Evolutionary conservation across 1,140 invertebrate species (phyloP).

Genomic region (Bombus superbus): DNA sequence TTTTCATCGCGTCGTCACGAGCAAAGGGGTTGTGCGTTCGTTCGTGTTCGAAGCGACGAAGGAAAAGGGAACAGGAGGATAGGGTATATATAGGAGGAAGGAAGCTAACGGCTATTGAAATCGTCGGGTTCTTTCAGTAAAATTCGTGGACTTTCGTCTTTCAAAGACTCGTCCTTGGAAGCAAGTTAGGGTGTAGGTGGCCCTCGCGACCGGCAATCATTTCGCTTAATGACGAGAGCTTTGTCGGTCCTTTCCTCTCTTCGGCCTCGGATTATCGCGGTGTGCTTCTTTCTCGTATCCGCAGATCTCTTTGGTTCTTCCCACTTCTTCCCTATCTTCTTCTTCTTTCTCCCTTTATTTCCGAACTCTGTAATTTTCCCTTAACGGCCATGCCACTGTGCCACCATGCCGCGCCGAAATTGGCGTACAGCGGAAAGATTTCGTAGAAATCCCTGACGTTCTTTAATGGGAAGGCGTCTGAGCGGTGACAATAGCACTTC

Average conservation of each 20-base stretch:
- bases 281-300: constrained; percentile 43
- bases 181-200: constrained; percentile 71
- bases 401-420: constrained; percentile 71
- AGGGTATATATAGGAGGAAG: constrained; percentile 44
- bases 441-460: constrained; percentile 63
- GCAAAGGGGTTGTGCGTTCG: neutral
- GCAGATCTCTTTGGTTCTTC: constrained; percentile 59
- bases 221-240: constrained; percentile 75
- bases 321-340: constrained; percentile 57
- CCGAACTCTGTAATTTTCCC: constrained; percentile 73
- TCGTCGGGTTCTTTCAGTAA: constrained; percentile 53
- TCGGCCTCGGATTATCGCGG: constrained; percentile 69
- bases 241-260: constrained; percentile 53
- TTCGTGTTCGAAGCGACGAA: neutral
- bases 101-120: constrained; percentile 23
- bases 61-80: constrained; percentile 32
- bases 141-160: constrained; percentile 38
- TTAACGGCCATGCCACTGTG: constrained; percentile 72
- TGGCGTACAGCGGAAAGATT: constrained; percentile 66
- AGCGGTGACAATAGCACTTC: constrained; percentile 63
- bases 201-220: constrained; percentile 72
- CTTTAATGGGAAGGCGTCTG: constrained; percentile 39
- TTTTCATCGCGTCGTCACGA: neutral
- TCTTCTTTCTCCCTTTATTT: constrained; percentile 57
- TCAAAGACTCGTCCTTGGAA: constrained; percentile 54